Conservation (phyloP, 2,113 vertebrate species). For the Crotalus tigris region DNA sequence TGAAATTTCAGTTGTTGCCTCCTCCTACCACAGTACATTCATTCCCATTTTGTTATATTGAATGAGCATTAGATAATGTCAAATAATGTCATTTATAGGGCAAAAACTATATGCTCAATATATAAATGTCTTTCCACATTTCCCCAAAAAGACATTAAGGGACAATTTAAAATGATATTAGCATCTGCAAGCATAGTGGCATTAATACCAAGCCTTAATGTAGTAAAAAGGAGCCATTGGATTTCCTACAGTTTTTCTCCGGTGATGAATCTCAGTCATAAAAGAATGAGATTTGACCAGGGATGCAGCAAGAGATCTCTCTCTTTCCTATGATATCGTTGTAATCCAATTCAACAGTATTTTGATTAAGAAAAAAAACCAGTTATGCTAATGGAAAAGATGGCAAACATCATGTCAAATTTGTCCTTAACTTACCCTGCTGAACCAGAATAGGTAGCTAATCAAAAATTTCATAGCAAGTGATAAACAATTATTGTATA, state of each 20-base stretch:
- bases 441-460: not conserved
- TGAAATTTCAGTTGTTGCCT: not conserved
- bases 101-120: not conserved
- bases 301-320: not conserved
- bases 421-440: not conserved
- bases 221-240: not conserved
- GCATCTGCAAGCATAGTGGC: not conserved
- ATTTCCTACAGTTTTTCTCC: not conserved
- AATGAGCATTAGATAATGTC: not conserved
- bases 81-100: not conserved
- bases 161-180: not conserved
- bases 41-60: not conserved
- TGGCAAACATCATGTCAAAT: not conserved
- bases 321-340: not conserved
- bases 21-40: not conserved
- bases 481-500: not conserved
- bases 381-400: not conserved
- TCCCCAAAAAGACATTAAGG: not conserved
- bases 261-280: not conserved
- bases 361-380: not conserved
- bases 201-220: not conserved
- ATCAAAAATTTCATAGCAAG: not conserved
- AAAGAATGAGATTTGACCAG: not conserved
- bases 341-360: not conserved
- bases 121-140: not conserved